phyloP scores from a whole-genome alignment of 2,888 invertebrate species.

The Philhelius pedissequus region DNA sequence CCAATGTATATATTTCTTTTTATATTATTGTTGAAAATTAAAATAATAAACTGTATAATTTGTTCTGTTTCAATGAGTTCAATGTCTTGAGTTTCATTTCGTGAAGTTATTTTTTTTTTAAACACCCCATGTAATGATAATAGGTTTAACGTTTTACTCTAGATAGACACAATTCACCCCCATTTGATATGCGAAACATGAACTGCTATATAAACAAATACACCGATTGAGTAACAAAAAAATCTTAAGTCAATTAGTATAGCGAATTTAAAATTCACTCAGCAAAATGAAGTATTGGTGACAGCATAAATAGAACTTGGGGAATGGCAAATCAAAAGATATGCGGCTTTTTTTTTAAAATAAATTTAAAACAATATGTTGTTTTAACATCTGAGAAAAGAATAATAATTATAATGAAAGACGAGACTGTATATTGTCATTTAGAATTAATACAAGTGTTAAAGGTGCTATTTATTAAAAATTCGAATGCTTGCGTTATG shows the following conservation, averaged over 20 bases:
- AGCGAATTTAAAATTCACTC: not conserved
- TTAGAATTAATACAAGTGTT: too few species aligned
- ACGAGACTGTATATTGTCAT: too few species aligned
- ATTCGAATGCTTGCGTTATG: too few species aligned
- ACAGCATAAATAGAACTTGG: not conserved
- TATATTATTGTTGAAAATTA: too few species aligned
- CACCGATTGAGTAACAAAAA: not conserved
- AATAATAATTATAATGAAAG: too few species aligned
- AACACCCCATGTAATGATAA: constrained; percentile 31
- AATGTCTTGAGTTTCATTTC: constrained; percentile 32
- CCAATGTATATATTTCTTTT: too few species aligned
- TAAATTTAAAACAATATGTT: not conserved
- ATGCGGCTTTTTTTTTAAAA: not conserved
- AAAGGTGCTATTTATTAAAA: too few species aligned
- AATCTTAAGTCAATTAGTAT: constrained; percentile 55
- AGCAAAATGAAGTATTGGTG: constrained; percentile 12
- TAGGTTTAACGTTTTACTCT: constrained; percentile 61
- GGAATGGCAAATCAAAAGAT: not conserved
- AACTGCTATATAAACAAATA: constrained; percentile 10
- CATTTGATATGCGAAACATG: constrained; percentile 17
- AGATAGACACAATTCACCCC: constrained; percentile 28
- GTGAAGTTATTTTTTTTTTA: constrained; percentile 1
- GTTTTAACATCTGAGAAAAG: not conserved
- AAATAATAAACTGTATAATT: not conserved
- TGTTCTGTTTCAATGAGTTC: not conserved